Base-by-base conservation (phyloP, 2,888 invertebrate genomes). In the Lepidocyrtinus sp. region DNA sequence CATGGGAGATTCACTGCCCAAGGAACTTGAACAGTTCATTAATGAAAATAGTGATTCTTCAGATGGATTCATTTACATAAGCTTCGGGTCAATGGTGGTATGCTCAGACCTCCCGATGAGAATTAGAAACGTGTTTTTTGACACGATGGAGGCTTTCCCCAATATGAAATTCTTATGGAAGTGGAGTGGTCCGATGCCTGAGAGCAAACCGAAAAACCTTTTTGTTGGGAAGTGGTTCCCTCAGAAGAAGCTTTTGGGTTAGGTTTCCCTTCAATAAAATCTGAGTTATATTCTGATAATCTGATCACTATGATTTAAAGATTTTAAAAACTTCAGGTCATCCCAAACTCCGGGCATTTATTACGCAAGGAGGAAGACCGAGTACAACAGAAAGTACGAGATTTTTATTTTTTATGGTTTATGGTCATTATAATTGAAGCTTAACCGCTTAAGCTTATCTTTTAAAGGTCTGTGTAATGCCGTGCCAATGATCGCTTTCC, bases 231-330 rank as follows among this genome's bases (percentile, higher is more conserved):
- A 81, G 15, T 87, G 87, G 87, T 67, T 85, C 26, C 85, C 86
- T 1, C 87, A 87, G 63, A 83, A 86, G 59, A 84, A 86, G 15
- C 68, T 87, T 17, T 67, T 87, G 12, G 83, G 86, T 83, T 75
- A 65, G 22, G 12, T 12, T 12, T 36, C 12, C 5, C 5, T 36
- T 36, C n/a, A 36, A 36, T 36, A 12, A 7, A 36, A 36, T 7
- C 5, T 36, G 12, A 5, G 5, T 36, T 36, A 36, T 12, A 36
- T 12, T 7, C 36, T 5, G 5, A 5, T 36, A 5, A 36, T 36
- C 12, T 36, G 36, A 36, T 36, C 12, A 36, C 36, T 12, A 7
- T 36, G 12, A 36, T 36, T 36, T 12, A 5, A 5, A 5, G 12
- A n/a, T n/a, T 61, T 45, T 61, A 9, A 19, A 19, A 22, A 17